Conservation (phyloP, 1,140 invertebrate species). For the Aphaenogaster rudis region DNA sequence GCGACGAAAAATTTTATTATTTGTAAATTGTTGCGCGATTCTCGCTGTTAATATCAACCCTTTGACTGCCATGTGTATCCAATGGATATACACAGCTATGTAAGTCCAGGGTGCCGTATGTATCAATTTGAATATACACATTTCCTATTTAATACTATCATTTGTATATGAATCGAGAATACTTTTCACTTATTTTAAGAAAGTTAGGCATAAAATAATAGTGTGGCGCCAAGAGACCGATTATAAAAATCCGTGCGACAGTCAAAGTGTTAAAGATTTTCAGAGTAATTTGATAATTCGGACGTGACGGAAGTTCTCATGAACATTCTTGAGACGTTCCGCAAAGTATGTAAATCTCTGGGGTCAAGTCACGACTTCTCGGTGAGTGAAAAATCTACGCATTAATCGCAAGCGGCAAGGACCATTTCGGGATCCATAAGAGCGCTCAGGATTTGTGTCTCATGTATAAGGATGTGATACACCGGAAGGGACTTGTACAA, state of each 20-base stretch:
- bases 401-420: conserved; percentile 39
- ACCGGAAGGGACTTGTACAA: conserved; percentile 44
- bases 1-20: background rate
- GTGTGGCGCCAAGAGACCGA: no score
- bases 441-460: conserved; percentile 52
- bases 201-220: no score
- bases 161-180: no score
- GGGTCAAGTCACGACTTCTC: background rate
- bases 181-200: no score
- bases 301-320: background rate
- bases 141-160: no score
- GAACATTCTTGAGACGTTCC: background rate
- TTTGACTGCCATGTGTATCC: no score
- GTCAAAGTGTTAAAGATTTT: background rate
- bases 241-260: no score
- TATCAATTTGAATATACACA: no score
- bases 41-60: background rate
- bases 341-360: conserved; percentile 28
- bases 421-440: conserved; percentile 51
- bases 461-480: conserved; percentile 63
- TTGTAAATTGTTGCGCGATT: background rate
- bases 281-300: background rate
- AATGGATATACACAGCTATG: no score
- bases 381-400: conserved; percentile 23
- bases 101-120: no score